A percentile compares a stretch with the other conserved stretches of the same genome.
Evolutionary conservation across 2,797 vertebrate genomes (phyloP).

Genomic region (Chromobotia macracanthus): DNA sequence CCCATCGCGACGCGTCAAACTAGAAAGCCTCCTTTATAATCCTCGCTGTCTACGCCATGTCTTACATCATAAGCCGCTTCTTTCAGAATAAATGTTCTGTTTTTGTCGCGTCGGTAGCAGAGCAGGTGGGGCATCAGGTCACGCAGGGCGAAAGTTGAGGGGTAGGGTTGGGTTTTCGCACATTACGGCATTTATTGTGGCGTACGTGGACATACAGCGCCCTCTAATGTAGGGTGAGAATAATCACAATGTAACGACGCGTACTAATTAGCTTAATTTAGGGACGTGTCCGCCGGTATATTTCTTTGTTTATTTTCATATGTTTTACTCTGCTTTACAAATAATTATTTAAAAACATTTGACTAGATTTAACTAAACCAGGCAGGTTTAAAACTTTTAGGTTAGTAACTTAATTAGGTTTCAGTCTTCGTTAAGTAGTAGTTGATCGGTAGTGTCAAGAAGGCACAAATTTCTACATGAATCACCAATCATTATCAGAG

Average conservation of each 20-base stretch:
- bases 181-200: background rate
- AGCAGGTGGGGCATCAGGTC: constrained; percentile 25
- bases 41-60: background rate
- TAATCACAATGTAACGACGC: constrained; percentile 60
- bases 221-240: constrained; percentile 71
- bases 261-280: background rate
- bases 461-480: no score
- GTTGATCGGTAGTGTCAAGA: no score
- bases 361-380: no score
- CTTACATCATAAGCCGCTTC: no score
- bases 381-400: no score
- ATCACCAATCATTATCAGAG: background rate
- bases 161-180: constrained; percentile 43
- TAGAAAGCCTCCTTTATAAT: background rate
- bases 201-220: constrained; percentile 54
- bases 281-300: background rate
- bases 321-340: no score
- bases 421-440: no score
- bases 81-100: background rate
- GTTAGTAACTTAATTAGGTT: no score
- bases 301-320: no score
- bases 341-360: no score
- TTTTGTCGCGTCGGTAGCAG: constrained; percentile 2
- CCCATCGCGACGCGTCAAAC: background rate
- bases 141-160: constrained; percentile 37